Base-by-base conservation (phyloP, 92 coral and sea anemone genomes). In the Actinernus sp. region DNA sequence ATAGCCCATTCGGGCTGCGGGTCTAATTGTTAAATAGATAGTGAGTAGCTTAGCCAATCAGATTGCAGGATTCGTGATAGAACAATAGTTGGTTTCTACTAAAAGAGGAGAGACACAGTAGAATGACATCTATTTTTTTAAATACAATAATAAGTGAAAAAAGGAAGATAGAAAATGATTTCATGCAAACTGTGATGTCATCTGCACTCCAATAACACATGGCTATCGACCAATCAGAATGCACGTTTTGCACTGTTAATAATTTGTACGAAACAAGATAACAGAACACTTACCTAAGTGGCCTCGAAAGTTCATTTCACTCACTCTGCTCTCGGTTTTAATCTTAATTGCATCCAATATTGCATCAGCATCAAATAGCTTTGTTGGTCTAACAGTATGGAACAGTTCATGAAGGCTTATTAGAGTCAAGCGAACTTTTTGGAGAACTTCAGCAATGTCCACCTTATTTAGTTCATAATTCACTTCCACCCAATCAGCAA, bases 261-360 rank as follows among this genome's bases (percentile, higher is more conserved):
- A 47, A 7, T 37, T 37, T 37, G 43, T 37, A 7, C n/a, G n/a
- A 8, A 37, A 37, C 9, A 7, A n/a, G 8, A n/a, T 37, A 37
- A 37, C 43, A 37, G n/a, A 7, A 37, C 8, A 43, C 98, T 80
- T 74, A 94, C 98, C 98, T 31, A 94, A 59, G 64, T 91, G 98
- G 18, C 98, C 98, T n/a, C 98, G 87, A 53, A 91, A 94, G 32
- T 79, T 87, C 94, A 94, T 94, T 53, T 94, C 98, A 41, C 82
- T 79, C 18, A 94, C 94, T n/a, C 92, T 83, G 61, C 98, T 94
- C 49, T 94, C 98, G 8, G 98, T 94, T 58, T 94, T 91, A 5
- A 91, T 75, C 38, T 85, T 85, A 29, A 94, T 94, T 14, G 97
- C 97, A 73, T 94, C 98, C 10, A 94, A 58, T 9, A 94, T 87